Evolutionary conservation across 2,888 invertebrate species (phyloP).

Genomic region (Eupsilia transversa): DNA sequence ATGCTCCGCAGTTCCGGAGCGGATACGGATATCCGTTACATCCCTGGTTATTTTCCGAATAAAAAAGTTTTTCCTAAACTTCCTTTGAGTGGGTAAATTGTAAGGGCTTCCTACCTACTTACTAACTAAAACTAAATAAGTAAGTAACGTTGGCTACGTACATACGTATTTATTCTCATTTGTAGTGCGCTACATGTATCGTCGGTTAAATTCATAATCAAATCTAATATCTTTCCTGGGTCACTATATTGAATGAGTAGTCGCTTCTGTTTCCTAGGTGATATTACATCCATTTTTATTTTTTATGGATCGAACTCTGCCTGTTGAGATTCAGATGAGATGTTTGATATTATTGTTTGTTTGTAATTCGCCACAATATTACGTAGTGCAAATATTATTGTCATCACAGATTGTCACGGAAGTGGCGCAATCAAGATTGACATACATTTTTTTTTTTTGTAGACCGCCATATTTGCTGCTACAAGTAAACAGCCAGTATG

Average conservation of each 20-base stretch:
- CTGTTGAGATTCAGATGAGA: neutral
- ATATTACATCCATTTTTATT: constrained; percentile 39
- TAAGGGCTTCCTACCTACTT: neutral
- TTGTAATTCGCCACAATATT: neutral
- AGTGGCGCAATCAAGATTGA: constrained; percentile 22
- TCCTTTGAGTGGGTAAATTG: neutral
- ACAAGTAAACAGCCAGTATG: constrained; percentile 18
- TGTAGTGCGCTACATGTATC: constrained; percentile 88
- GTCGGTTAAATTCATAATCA: constrained; percentile 89
- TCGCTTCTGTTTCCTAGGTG: constrained; percentile 68
- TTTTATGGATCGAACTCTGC: neutral
- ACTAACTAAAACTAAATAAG: neutral
- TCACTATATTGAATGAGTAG: constrained; percentile 87
- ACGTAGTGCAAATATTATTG: neutral
- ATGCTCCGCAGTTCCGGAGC: too few relatives aligned
- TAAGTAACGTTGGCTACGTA: constrained; percentile 85
- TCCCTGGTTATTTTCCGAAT: too few relatives aligned
- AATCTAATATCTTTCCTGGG: constrained; percentile 90
- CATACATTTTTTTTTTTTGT: neutral
- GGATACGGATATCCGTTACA: too few relatives aligned
- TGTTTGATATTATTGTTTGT: constrained; percentile 1
- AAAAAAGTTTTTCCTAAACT: neutral
- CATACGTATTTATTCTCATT: constrained; percentile 89
- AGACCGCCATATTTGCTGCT: neutral
- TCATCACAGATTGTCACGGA: constrained; percentile 12